These are phyloP conservation scores for Phyllostomus discolor DNA, from an alignment of 2,113 vertebrate genomes.

Conservation along the genomic window DNA sequence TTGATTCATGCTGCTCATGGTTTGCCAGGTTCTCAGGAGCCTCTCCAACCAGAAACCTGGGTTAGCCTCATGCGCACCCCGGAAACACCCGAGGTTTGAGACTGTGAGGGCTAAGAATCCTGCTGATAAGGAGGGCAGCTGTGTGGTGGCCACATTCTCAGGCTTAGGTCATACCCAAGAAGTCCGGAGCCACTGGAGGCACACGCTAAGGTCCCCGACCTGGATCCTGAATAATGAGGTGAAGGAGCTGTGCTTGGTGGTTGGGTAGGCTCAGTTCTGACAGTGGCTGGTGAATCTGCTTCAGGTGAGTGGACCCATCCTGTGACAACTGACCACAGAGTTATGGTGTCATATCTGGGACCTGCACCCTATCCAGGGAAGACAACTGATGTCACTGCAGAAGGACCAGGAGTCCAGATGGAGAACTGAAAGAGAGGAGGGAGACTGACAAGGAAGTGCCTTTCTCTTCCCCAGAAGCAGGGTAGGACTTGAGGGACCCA, in stretches of 20 bases:
- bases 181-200: background rate
- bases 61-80: background rate
- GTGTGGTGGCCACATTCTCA: background rate
- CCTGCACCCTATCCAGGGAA: background rate
- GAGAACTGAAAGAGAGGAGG: background rate
- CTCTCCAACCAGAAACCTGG: background rate
- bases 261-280: background rate
- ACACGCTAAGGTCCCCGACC: background rate
- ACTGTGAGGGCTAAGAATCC: background rate
- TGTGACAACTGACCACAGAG: background rate
- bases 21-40: background rate
- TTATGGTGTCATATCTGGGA: background rate
- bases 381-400: background rate
- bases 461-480: background rate
- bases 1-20: background rate
- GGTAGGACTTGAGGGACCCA: background rate
- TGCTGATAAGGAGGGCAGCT: background rate
- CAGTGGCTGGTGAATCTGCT: background rate
- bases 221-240: background rate
- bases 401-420: background rate
- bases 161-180: background rate
- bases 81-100: background rate
- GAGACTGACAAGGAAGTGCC: background rate
- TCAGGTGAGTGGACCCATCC: background rate
- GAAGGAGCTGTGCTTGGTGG: background rate